A percentile compares a stretch with the other conserved stretches of the same genome.
Evolutionary conservation across 2,113 vertebrate genomes (phyloP).

Genomic region (Rhea americana): DNA sequence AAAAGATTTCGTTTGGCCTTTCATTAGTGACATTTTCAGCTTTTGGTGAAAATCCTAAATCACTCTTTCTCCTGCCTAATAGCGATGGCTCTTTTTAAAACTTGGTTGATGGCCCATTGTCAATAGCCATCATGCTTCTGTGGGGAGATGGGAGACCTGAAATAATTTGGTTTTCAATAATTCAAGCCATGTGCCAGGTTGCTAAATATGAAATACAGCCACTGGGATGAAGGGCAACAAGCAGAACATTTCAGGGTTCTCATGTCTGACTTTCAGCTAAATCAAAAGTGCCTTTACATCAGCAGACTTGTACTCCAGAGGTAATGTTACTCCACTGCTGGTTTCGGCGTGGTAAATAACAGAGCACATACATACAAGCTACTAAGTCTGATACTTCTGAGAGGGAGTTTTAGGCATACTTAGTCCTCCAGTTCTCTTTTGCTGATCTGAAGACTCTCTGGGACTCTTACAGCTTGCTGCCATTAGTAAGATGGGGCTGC

Average conservation of each 20-base stretch:
- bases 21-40: neutral
- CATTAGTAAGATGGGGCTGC: neutral
- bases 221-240: neutral
- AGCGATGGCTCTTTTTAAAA: neutral
- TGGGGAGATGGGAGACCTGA: neutral
- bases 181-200: neutral
- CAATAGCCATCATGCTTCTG: neutral
- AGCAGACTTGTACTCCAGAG: neutral
- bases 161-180: conserved; percentile 3
- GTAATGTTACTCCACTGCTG: neutral
- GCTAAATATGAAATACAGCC: conserved; percentile 7
- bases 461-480: neutral
- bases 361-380: neutral
- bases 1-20: neutral
- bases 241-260: neutral
- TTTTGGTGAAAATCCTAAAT: conserved; percentile 6
- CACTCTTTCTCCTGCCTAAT: neutral
- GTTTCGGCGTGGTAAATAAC: neutral
- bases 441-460: neutral
- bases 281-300: neutral
- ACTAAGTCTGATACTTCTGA: neutral
- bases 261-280: neutral
- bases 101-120: conserved; percentile 17
- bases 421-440: neutral
- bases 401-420: neutral